Base-by-base conservation (phyloP, 1,140 invertebrate species). In the Aphis craccivora region DNA sequence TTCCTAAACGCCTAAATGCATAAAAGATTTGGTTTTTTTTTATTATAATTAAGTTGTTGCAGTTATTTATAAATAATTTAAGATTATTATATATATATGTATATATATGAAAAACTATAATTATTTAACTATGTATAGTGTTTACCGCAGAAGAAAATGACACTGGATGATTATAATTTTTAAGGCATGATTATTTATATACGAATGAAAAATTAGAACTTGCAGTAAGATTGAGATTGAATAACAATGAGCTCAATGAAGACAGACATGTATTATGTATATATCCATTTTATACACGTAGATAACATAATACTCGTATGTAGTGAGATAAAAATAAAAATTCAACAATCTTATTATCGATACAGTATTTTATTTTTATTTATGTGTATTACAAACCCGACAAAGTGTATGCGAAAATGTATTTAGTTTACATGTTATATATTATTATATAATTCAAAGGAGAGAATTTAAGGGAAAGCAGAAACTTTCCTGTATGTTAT, bases 61-160 rank as follows among this genome's bases (percentile, higher is more conserved):
- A 60, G 55, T 60, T 3, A 30, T 30, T 67, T 67, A 30, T 67
- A 67, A 67, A n/a, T 67, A 11, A 67, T 4, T 14, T n/a, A 67
- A 4, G 11, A 14, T n/a, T n/a, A 30, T 67, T 30, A 30, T 67
- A n/a, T n/a, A 25, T 60, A 25, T 25, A 25, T 23, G n/a, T n/a
- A n/a, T n/a, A n/a, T 40, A 45, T 0, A 45, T 45, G 0, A 4
- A 67, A 60, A 67, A 67, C 60, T 11, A 30, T 0, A 11, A 67
- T n/a, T 30, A 67, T n/a, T 30, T 14, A 60, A n/a, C 4, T 3
- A 67, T 67, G 25, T 67, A 5, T 25, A n/a, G n/a, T n/a, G n/a
- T n/a, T n/a, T n/a, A 0, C 1, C 9, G 4, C 30, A 14, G 30
- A 30, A 3, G 0, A 4, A n/a, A 67, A n/a, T 30, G 8, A 9